phyloP scores from a whole-genome alignment of 2,888 invertebrate species.

The Drosophila parthenogenetica region DNA sequence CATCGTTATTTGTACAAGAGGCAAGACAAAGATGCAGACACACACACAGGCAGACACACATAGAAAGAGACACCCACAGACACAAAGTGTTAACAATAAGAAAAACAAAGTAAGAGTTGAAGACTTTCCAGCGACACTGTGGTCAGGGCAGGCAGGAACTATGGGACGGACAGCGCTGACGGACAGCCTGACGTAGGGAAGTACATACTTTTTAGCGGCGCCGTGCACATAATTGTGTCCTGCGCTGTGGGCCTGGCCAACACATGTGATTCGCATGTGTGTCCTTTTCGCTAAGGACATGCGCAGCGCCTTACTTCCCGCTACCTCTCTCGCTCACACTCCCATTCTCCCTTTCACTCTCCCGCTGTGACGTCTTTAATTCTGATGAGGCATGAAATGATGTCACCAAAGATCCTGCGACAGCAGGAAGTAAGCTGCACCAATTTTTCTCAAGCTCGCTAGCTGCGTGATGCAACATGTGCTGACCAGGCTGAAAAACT shows the following conservation, averaged over 20 bases:
- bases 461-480: slow-evolving; percentile 74
- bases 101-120: slow-evolving; percentile 64
- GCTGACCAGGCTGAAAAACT: slow-evolving; percentile 52
- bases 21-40: slow-evolving; percentile 42
- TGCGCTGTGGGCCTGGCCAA: slow-evolving; percentile 61
- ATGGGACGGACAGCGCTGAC: slow-evolving; percentile 15
- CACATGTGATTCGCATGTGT: slow-evolving; percentile 79
- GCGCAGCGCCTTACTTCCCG: slow-evolving; percentile 13
- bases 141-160: slow-evolving; percentile 23
- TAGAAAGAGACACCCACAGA: slow-evolving; percentile 28
- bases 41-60: slow-evolving; percentile 26
- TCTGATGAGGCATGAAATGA: slow-evolving; percentile 83
- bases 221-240: slow-evolving; percentile 17
- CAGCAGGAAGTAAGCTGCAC: slow-evolving; percentile 67
- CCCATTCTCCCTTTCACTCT: no score
- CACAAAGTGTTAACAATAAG: slow-evolving; percentile 73
- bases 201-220: slow-evolving; percentile 22
- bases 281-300: slow-evolving; percentile 23
- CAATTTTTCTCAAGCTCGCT: slow-evolving; percentile 35
- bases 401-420: slow-evolving; percentile 72
- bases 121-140: slow-evolving; percentile 2
- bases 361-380: slow-evolving; percentile 68
- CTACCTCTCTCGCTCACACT: no score
- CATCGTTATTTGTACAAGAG: slow-evolving; percentile 78
- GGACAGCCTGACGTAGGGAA: neutral